Base-by-base conservation (phyloP, 2,888 invertebrate genomes). In the Ethmia dodecea region DNA sequence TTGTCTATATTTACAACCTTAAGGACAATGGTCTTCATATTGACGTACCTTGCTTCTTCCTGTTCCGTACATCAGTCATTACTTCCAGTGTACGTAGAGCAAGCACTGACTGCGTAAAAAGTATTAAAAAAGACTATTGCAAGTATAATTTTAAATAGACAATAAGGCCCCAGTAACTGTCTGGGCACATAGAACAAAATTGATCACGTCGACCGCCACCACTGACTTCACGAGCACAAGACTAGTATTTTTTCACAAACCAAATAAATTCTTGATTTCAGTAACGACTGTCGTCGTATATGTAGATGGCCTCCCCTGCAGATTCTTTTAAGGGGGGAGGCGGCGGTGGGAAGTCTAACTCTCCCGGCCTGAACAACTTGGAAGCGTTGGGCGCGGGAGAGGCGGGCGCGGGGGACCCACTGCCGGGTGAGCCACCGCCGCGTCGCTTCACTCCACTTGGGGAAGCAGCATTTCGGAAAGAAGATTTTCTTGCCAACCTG, bases 401-500 rank as follows among this genome's bases (percentile, higher is more conserved):
- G 3, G 83, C 76, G 45, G 86, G 83, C 38, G 84, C 79, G 28
- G 86, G 81, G 3, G 80, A 78, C 29, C 67, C 67, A 43, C 72
- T 61, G 41, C 73, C 71, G 2, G 83, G 77, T 8, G 78, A 78
- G 5, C 81, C 80, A 25, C 79, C 81, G 41, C 81, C 81, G 52
- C 86, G 80, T 13, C 84, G 69, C 64, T 84, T 84, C 56, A 83
- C 80, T 28, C 81, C 83, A 51, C 78, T 61, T 11, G 79, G 69
- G 5, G 70, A 64, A 20, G 87, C 45, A 2, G 62, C 52, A 24
- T 88, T 74, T 37, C 92, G 88, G 74, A 92, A 90, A 13, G 92
- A 90, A 1, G 91, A 92, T 28, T 91, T 87, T 20, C 92, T 83
- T 5, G 93, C 90, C 60, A 93, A 86, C 51, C 93, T 89, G 30